phyloP scores from a whole-genome alignment of 2,888 invertebrate species.

The Phlogophora meticulosa region DNA sequence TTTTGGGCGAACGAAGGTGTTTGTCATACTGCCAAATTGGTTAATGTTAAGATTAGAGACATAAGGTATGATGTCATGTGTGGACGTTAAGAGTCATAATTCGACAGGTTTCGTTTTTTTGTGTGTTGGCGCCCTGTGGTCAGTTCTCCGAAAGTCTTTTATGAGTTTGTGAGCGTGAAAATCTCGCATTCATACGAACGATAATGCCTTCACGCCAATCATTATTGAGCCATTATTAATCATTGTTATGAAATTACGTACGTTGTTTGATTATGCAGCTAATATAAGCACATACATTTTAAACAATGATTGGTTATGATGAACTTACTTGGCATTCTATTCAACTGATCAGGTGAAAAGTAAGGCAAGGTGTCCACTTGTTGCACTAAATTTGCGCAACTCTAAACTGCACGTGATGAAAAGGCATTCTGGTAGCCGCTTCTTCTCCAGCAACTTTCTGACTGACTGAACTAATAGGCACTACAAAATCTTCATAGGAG shows the following conservation, averaged over 20 bases:
- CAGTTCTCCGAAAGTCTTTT: conserved; percentile 50
- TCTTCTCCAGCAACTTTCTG: too few relatives aligned
- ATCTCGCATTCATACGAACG: conserved; percentile 30
- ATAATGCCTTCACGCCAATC: conserved; percentile 35
- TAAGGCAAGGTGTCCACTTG: too few relatives aligned
- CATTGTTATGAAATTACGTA: conserved; percentile 32
- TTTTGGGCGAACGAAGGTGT: conserved; percentile 72
- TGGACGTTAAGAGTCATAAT: conserved; percentile 55
- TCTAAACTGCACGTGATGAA: too few relatives aligned
- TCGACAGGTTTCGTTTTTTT: conserved; percentile 50
- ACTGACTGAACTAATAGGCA: too few relatives aligned
- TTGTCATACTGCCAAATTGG: conserved; percentile 71
- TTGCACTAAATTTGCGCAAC: too few relatives aligned
- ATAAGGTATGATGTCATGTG: conserved; percentile 62
- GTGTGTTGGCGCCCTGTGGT: conserved; percentile 56
- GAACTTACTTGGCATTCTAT: neutral
- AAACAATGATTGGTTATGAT: neutral
- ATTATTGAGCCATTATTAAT: conserved; percentile 36
- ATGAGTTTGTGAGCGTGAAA: conserved; percentile 37
- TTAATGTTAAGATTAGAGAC: conserved; percentile 58
- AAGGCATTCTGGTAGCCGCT: too few relatives aligned
- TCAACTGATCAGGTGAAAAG: neutral
- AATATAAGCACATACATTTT: neutral
- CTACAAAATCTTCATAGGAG: too few relatives aligned
- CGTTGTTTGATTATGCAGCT: neutral